Evolutionary conservation across 2,888 invertebrate species (phyloP).

Genomic region (Dione juno): DNA sequence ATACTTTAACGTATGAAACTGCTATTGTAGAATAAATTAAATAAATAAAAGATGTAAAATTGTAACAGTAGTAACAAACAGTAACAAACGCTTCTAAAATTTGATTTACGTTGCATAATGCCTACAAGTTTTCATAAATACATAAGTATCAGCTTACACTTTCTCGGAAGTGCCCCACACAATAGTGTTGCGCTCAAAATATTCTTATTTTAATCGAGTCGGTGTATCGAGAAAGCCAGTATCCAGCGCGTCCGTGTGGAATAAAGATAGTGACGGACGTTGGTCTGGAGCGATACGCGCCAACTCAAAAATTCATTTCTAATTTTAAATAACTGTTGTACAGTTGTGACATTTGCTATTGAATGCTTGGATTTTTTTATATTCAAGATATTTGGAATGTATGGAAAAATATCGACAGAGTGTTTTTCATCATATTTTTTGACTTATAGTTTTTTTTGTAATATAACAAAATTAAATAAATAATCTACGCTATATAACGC

Average conservation of each 20-base stretch:
- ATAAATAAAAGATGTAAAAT: constrained; percentile 7
- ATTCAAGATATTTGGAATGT: constrained; percentile 1
- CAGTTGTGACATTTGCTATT: constrained; percentile 45
- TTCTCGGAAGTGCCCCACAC: constrained; percentile 61
- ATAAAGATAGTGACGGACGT: constrained; percentile 78
- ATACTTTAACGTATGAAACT: too few species aligned
- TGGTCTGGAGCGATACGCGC: constrained; percentile 64
- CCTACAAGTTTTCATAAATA: constrained; percentile 48
- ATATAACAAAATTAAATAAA: too few species aligned
- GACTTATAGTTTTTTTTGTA: too few species aligned
- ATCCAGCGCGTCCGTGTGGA: constrained; percentile 76
- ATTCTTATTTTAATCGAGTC: constrained; percentile 80
- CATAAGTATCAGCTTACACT: constrained; percentile 55
- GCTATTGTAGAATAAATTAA: background rate
- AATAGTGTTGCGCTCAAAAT: constrained; percentile 71
- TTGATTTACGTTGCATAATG: constrained; percentile 8
- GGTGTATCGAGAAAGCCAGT: constrained; percentile 70
- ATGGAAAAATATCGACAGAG: background rate
- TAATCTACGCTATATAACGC: too few species aligned
- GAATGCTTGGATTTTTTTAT: constrained; percentile 32
- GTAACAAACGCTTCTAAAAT: background rate
- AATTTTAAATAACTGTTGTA: constrained; percentile 68
- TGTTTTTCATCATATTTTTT: background rate
- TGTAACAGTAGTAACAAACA: too few species aligned
- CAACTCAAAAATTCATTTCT: constrained; percentile 69